Evolutionary conservation across 2,888 invertebrate genomes (phyloP).

Genomic region (Philereme transversata): DNA sequence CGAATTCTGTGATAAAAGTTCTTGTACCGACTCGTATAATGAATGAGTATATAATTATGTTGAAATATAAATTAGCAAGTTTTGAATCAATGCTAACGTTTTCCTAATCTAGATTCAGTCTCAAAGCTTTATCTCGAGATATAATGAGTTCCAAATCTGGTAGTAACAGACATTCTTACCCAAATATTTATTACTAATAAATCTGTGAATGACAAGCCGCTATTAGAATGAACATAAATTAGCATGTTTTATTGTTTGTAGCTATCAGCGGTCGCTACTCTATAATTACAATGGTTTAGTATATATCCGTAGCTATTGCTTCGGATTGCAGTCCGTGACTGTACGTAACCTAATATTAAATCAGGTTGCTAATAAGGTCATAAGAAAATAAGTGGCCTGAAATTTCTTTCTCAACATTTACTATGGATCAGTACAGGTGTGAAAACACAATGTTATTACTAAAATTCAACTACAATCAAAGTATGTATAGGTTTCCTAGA

Average conservation of each 20-base stretch:
- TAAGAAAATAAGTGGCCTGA: no score
- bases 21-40: no score
- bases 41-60: not conserved
- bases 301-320: conserved; percentile 7
- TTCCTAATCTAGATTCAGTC: conserved; percentile 52
- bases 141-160: conserved; percentile 77
- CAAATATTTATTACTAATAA: conserved; percentile 50
- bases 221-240: conserved; percentile 38
- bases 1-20: no score
- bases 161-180: conserved; percentile 68
- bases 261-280: conserved; percentile 25
- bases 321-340: not conserved
- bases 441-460: not conserved
- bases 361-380: no score
- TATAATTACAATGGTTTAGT: conserved; percentile 23
- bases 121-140: conserved; percentile 65
- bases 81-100: conserved; percentile 45
- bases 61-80: not conserved
- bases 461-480: conserved; percentile 15
- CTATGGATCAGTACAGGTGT: no score
- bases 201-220: conserved; percentile 49
- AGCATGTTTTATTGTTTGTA: conserved; percentile 29
- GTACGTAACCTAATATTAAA: no score
- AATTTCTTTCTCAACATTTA: no score
- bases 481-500: conserved; percentile 18